A percentile compares a stretch with the other conserved stretches of the same genome.
phyloP scores from a whole-genome alignment of 2,888 invertebrate genomes.

The Phortica okadai region DNA sequence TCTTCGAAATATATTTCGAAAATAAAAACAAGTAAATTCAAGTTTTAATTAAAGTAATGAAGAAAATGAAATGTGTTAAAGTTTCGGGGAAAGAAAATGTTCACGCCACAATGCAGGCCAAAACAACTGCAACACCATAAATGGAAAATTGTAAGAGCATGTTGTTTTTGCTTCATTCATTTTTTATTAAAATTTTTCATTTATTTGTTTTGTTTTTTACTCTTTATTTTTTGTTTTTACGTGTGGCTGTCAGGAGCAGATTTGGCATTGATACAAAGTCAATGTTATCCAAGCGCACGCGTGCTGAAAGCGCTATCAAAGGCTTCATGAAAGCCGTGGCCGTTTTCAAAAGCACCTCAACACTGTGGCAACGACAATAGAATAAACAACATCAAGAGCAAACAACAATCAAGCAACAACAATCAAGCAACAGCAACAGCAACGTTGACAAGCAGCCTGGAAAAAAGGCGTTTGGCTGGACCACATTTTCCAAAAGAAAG shows the following conservation, averaged over 20 bases:
- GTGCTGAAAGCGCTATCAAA: neutral
- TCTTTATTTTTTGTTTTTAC: neutral
- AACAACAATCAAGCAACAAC: slow-evolving; percentile 1
- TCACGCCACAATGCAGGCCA: slow-evolving; percentile 3
- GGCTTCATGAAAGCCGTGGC: neutral
- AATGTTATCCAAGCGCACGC: slow-evolving; percentile 38
- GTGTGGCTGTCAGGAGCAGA: slow-evolving; percentile 1
- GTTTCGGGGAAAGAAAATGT: slow-evolving; percentile 61
- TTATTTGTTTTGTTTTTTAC: neutral
- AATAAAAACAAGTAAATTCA: slow-evolving; percentile 49
- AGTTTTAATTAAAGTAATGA: slow-evolving; percentile 61
- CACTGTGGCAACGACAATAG: neutral
- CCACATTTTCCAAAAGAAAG: slow-evolving; percentile 72
- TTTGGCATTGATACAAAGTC: slow-evolving; percentile 46
- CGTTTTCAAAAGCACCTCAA: neutral
- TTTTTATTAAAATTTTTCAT: slow-evolving; percentile 3
- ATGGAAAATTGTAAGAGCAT: slow-evolving; percentile 63
- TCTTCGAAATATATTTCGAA: neutral
- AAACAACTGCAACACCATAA: slow-evolving; percentile 6
- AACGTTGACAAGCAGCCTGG: slow-evolving; percentile 19
- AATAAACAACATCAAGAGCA: slow-evolving; percentile 19
- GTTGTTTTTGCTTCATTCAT: slow-evolving; percentile 54
- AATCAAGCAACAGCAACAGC: slow-evolving; percentile 10
- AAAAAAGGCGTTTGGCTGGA: slow-evolving; percentile 53
- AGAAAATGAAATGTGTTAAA: slow-evolving; percentile 43